These are phyloP conservation scores for Ochotona curzoniae DNA, from an alignment of 2,113 vertebrate species.

Conservation along the genomic window DNA sequence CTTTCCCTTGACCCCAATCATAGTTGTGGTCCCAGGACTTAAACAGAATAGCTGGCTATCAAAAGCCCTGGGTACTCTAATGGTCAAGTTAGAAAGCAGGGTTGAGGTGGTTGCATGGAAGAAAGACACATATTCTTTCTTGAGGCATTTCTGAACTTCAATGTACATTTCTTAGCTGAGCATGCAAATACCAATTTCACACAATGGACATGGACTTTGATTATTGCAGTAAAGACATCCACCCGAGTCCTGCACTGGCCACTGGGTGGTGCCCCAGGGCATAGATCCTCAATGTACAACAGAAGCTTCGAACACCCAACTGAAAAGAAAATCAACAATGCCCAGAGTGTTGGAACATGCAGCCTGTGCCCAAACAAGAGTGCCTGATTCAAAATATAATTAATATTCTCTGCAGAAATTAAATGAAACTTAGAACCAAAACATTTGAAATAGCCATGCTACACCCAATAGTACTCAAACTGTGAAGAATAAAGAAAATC, in stretches of 20 bases:
- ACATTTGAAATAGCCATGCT: not conserved
- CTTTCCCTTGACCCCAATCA: not conserved
- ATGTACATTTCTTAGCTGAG: not conserved
- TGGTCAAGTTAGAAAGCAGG: not conserved
- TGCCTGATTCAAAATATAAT: not conserved
- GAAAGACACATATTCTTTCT: not conserved
- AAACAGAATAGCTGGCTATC: not conserved
- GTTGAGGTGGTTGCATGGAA: not conserved
- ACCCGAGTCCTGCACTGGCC: not conserved
- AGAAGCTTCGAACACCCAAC: not conserved
- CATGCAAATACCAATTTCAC: not conserved
- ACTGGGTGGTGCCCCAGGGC: not conserved
- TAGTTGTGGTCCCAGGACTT: not conserved
- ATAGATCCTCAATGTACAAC: not conserved
- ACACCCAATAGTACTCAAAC: not conserved
- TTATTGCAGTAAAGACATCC: not conserved
- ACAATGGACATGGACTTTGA: not conserved
- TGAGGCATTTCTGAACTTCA: not conserved
- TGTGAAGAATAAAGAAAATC: not conserved
- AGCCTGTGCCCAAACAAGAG: not conserved
- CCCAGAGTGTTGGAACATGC: not conserved
- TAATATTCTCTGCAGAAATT: not conserved
- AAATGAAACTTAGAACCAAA: not conserved
- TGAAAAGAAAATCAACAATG: not conserved
- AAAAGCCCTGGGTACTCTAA: not conserved